Evolutionary conservation across 2,888 invertebrate species (phyloP).

Genomic region (Oxyscelio sp.): DNA sequence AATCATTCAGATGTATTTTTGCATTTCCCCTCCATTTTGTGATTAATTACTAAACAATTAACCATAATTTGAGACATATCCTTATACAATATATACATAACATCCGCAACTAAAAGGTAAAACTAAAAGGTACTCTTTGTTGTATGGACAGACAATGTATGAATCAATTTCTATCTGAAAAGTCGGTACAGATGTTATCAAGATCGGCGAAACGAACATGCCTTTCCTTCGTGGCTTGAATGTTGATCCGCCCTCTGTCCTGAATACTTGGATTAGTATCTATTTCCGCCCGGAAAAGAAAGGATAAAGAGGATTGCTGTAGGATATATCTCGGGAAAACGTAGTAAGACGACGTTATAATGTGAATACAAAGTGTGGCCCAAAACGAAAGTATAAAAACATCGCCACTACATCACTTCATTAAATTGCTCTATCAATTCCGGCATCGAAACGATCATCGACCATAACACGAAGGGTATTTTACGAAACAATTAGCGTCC

Average conservation of each 20-base stretch:
- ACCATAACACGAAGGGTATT: conserved; percentile 20
- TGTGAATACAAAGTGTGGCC: conserved; percentile 32
- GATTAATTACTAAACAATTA: too few species aligned
- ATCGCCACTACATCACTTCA: conserved; percentile 8
- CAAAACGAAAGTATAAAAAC: conserved; percentile 6
- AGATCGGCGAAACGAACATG: conserved; percentile 79
- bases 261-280: conserved; percentile 84
- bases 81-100: too few species aligned
- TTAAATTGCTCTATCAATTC: conserved; percentile 28
- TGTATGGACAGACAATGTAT: too few species aligned
- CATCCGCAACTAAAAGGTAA: too few species aligned
- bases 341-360: conserved; percentile 37
- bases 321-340: conserved; percentile 81
- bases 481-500: conserved; percentile 54
- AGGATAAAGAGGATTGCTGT: conserved; percentile 74
- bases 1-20: too few species aligned
- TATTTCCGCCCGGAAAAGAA: conserved; percentile 77
- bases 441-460: conserved; percentile 15
- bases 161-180: too few species aligned
- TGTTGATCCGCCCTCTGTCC: conserved; percentile 79
- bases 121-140: too few species aligned
- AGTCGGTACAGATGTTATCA: conserved; percentile 71
- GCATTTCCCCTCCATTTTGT: too few species aligned
- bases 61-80: too few species aligned
- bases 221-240: conserved; percentile 70